Evolutionary conservation across 2,113 vertebrate species (phyloP), one percentile per base, ranked within the genome.

Genomic region (Suncus etruscus): DNA sequence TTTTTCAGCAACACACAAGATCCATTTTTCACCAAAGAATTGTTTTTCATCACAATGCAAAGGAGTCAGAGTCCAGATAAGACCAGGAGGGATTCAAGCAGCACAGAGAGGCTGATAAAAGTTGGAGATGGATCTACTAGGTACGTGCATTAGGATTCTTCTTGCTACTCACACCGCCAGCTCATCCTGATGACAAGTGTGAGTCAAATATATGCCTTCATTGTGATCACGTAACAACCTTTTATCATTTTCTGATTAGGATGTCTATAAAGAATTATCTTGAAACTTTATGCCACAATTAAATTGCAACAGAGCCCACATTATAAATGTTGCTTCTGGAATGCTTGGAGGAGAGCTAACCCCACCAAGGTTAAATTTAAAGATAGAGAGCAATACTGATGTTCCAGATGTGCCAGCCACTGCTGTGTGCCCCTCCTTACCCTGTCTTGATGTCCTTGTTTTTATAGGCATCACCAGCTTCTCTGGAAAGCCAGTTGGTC

Each of bases 41-140:
- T 61, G 66, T 81, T 92, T 87, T 82, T 47, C 39, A 70, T 94
- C 69, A 86, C 68, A 92, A 84, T 25, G 81, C n/a, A 58, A 61
- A 75, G 83, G 86, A 87, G 15, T 86, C 29, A 82, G 48, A 84
- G 39, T 45, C 3, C 27, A 58, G 69, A 47, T 8, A 79, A 87
- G 85, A 74, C 54, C 29, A 84, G 6, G 5, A 81, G 11, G 74
- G 48, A 81, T 22, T 11, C 87, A 75, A 87, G 25, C 25, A 14
- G 7, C 81, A 54, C 16, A 24, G 25, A 85, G 51, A 76, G n/a
- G 32, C 73, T 87, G 79, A 77, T 16, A 45, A 82, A 65, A 89
- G 48, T 18, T 61, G 27, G 27, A 7, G 39, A 45, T n/a, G 3
- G 9, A 11, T 50, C 29, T 39, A 0, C 31, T 27, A 50, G 50